A percentile compares a stretch with the other conserved stretches of the same genome.
These are phyloP conservation scores for Psettodes erumei DNA, from an alignment of 2,113 vertebrate species.

Conservation along the genomic window DNA sequence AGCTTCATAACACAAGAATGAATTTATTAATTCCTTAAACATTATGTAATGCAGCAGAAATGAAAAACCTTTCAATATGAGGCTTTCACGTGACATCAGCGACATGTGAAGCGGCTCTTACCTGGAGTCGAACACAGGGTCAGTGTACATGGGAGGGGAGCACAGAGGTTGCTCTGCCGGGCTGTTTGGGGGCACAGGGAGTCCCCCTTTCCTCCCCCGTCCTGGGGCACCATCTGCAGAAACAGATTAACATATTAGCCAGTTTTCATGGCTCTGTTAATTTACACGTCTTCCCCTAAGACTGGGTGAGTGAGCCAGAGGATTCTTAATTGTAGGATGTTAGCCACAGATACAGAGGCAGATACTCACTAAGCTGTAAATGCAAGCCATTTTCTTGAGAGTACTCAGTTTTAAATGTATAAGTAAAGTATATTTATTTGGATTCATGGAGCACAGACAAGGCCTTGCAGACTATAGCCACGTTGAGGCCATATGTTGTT, in stretches of 20 bases:
- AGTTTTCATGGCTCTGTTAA: constrained; percentile 20
- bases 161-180: constrained; percentile 56
- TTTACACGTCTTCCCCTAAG: constrained; percentile 22
- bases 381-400: constrained; percentile 1
- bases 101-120: constrained; percentile 53
- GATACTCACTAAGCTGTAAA: constrained; percentile 12
- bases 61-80: background rate
- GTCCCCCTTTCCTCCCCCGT: constrained; percentile 56
- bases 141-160: constrained; percentile 65
- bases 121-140: constrained; percentile 79
- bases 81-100: background rate
- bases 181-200: constrained; percentile 49
- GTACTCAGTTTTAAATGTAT: constrained; percentile 35
- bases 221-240: constrained; percentile 63
- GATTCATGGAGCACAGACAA: constrained; percentile 20
- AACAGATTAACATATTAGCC: constrained; percentile 49
- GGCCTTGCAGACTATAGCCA: constrained; percentile 33
- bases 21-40: background rate
- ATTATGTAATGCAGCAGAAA: background rate
- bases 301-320: constrained; percentile 8
- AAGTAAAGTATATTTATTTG: constrained; percentile 41
- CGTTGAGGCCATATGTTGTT: constrained; percentile 72
- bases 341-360: constrained; percentile 7
- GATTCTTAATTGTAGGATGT: constrained; percentile 23
- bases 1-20: background rate